A percentile compares a stretch with the other conserved stretches of the same genome.
These are phyloP conservation scores for Syngnathus acus DNA, from an alignment of 2,797 vertebrate species.

Conservation along the genomic window DNA sequence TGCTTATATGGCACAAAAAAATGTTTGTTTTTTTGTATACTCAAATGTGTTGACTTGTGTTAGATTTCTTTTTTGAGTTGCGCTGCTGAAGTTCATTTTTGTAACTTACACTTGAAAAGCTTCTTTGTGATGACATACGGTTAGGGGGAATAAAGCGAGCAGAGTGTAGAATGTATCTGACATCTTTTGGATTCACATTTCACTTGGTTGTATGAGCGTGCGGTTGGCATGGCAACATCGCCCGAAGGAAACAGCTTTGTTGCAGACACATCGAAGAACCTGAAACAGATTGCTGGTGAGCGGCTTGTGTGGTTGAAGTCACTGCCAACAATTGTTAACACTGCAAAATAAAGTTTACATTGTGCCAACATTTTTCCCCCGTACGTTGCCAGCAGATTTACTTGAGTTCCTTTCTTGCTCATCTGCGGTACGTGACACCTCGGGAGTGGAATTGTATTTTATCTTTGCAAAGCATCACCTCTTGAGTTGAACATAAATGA, in stretches of 20 bases:
- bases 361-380: neutral
- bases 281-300: neutral
- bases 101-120: neutral
- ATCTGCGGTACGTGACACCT: neutral
- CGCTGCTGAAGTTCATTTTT: neutral
- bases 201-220: neutral
- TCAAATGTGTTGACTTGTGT: too few species aligned
- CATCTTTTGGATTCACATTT: neutral
- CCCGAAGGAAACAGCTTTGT: neutral
- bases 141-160: neutral
- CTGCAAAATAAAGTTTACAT: neutral
- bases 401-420: neutral
- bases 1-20: too few species aligned
- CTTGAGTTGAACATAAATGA: too few species aligned
- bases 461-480: neutral
- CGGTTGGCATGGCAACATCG: conserved; percentile 3
- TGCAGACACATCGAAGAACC: neutral
- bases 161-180: neutral
- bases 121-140: neutral
- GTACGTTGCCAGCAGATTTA: neutral
- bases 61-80: neutral
- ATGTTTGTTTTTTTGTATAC: too few species aligned
- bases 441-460: neutral
- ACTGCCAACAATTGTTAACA: neutral
- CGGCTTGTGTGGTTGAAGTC: neutral